Conservation (phyloP, 2,888 invertebrate species). For the Rotaria magnacalcarata region DNA sequence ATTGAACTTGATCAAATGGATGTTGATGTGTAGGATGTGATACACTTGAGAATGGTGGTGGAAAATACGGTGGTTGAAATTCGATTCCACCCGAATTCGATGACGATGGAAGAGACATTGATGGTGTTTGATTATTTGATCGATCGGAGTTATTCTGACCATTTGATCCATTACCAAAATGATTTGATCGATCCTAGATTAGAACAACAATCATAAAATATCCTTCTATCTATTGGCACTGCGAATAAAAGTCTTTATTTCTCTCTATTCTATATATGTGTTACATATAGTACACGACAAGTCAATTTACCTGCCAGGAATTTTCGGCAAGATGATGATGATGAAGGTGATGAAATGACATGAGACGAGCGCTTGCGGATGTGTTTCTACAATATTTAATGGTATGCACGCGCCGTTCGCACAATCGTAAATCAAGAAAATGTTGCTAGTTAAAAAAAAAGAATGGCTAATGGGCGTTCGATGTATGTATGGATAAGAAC, state of each 20-base stretch:
- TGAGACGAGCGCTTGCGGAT: constrained; percentile 28
- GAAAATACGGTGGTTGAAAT: constrained; percentile 39
- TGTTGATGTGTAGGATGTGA: constrained; percentile 23
- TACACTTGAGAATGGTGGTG: constrained; percentile 10
- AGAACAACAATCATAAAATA: background rate
- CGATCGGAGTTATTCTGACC: background rate
- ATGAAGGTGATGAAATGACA: constrained; percentile 34
- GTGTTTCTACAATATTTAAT: constrained; percentile 7
- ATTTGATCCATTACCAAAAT: background rate
- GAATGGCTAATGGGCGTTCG: constrained; percentile 12
- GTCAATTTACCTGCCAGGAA: constrained; percentile 37
- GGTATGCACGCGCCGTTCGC: background rate
- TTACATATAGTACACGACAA: background rate
- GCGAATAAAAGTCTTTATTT: background rate
- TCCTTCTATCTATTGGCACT: background rate
- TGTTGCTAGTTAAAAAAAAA: constrained; percentile 5
- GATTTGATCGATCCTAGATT: constrained; percentile 5
- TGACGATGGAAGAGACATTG: constrained; percentile 1
- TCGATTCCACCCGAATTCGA: background rate
- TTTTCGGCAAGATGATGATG: constrained; percentile 36
- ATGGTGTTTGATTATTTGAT: constrained; percentile 22
- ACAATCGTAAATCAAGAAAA: background rate
- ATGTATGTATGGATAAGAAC: constrained; percentile 3
- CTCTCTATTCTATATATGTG: constrained; percentile 9
- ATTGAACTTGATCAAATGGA: constrained; percentile 30